Percentiles rank a stretch among this genome's conserved stretches.
Evolutionary conservation across 1,140 invertebrate species (phyloP).

Genomic region (Drosophila paulistorum): DNA sequence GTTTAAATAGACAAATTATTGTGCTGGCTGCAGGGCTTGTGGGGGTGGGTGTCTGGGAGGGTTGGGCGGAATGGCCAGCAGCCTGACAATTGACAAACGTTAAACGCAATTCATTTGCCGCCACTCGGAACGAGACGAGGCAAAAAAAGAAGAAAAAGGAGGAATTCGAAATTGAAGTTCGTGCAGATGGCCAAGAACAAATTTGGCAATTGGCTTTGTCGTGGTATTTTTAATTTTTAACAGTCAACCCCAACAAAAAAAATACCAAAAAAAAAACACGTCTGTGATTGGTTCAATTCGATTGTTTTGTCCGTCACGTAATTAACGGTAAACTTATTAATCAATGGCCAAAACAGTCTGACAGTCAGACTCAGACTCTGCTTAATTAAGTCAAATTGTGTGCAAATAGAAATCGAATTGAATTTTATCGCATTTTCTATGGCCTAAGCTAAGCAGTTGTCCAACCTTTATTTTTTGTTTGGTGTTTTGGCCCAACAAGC

Average conservation of each 20-base stretch:
- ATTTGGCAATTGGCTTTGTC: conserved; percentile 34
- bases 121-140: neutral
- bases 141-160: neutral
- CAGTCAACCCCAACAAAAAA: conserved; percentile 2
- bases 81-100: conserved; percentile 53
- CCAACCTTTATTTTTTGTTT: neutral
- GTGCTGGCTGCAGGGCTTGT: conserved; percentile 16
- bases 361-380: neutral
- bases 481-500: neutral
- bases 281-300: conserved; percentile 46
- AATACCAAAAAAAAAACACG: conserved; percentile 23
- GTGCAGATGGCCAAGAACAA: conserved; percentile 19
- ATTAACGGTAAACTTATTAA: conserved; percentile 74
- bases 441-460: neutral
- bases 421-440: conserved; percentile 21
- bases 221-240: conserved; percentile 70
- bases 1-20: conserved; percentile 78
- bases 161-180: conserved; percentile 25
- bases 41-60: neutral
- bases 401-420: conserved; percentile 56
- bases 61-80: conserved; percentile 20
- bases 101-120: conserved; percentile 69
- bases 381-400: conserved; percentile 72
- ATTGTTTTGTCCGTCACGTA: conserved; percentile 59
- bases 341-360: conserved; percentile 31